These are phyloP conservation scores for Drosophila monieri DNA, from an alignment of 2,888 invertebrate species.

Conservation along the genomic window DNA sequence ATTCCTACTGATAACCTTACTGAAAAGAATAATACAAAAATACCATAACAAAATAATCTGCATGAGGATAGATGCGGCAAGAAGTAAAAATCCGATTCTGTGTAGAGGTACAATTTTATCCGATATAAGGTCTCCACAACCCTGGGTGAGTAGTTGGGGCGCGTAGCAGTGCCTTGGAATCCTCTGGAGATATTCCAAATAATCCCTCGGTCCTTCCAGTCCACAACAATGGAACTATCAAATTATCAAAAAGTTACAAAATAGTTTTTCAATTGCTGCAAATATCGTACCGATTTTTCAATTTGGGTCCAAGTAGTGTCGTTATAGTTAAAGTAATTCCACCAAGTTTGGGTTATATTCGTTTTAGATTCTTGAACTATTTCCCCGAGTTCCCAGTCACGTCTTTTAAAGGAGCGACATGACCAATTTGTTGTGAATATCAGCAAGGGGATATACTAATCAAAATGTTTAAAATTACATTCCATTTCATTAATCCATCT, in stretches of 20 bases:
- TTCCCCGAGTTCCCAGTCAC: not conserved
- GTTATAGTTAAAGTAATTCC: conserved; percentile 17
- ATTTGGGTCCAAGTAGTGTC: conserved; percentile 37
- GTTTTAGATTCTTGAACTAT: not conserved
- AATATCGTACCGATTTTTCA: conserved; percentile 5
- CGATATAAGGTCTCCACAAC: conserved; percentile 34
- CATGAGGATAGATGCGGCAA: not conserved
- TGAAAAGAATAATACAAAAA: not conserved
- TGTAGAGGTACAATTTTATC: conserved; percentile 1
- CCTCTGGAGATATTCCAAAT: conserved; percentile 34
- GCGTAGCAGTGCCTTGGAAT: conserved; percentile 42
- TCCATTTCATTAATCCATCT: not conserved
- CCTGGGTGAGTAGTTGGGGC: conserved; percentile 26
- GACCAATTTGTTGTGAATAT: conserved; percentile 13
- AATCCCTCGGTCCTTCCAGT: conserved; percentile 45
- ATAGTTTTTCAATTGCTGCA: not conserved
- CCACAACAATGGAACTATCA: conserved; percentile 52
- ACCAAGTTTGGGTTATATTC: conserved; percentile 10
- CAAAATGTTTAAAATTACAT: not conserved
- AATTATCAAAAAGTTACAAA: accelerated
- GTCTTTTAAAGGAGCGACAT: not conserved
- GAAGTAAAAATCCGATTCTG: not conserved
- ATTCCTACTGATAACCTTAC: not conserved
- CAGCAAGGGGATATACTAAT: conserved; percentile 47
- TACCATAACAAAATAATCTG: not conserved